Base-by-base conservation (phyloP, 2,797 vertebrate genomes). In the Sardinella longiceps region DNA sequence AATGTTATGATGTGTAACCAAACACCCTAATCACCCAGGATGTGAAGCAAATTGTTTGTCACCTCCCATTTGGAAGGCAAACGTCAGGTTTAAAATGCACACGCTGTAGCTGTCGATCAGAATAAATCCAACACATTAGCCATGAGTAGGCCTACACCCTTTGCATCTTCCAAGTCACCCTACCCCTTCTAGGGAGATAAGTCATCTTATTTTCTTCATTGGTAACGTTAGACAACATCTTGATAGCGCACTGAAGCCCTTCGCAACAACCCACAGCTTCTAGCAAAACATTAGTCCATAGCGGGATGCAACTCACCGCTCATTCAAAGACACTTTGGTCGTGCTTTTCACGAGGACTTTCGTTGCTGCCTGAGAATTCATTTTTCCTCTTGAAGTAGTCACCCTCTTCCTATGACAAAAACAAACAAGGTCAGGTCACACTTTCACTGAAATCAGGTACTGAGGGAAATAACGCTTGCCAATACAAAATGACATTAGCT, bases 341-440 rank as follows among this genome's bases (percentile, higher is more conserved):
- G 88, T 86, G 85, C 87, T 86, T 45, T 48, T 84, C 74, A 90
- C 85, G 37, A 85, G 33, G 2, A 91, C 53, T 82, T 87, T 80
- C 28, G 80, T 50, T 53, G 84, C 43, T 28, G 70, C 80, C 77
- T 77, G 60, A 25, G 86, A 51, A 53, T 81, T 86, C 90, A 90
- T 90, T 81, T 81, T 82, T 63, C 48, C 4, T 50, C 88, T 91
- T 83, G 89, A 1, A 91, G 2, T 11, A 92, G 89, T 1, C 89
- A 85, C 3, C 89, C 20, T 39, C 18, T 20, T 2, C 70, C 70
- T 77, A 23, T 18, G 70, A 20, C 18, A 77, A 23, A 77, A 20
- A 20, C 15, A 77, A 20, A 77, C 53, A 56, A 60, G 56, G 7
- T 25, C 56, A 60, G 23, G 56, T 60, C 23, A 25, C 56, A 60